A percentile compares a stretch with the other conserved stretches of the same genome.
Conservation (phyloP, 1,140 invertebrate species). For the Episyrphus balteatus region DNA sequence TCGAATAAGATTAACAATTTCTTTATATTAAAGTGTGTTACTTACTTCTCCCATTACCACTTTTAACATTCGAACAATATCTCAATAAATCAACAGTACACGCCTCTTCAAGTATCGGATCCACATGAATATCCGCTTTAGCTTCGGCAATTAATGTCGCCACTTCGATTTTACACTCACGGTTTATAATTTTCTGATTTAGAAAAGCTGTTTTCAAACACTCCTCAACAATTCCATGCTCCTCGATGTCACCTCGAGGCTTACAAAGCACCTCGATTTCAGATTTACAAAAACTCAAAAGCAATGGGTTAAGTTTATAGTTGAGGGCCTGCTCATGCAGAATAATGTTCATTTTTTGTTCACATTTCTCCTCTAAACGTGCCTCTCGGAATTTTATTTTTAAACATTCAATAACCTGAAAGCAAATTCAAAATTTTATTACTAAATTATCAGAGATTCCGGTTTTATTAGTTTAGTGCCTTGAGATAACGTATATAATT, state of each 20-base stretch:
- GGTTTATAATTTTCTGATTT: slow-evolving; percentile 57
- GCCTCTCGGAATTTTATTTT: slow-evolving; percentile 66
- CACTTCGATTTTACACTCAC: slow-evolving; percentile 67
- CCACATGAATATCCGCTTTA: slow-evolving; percentile 71
- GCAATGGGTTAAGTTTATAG: slow-evolving; percentile 72
- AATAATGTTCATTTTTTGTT: slow-evolving; percentile 67
- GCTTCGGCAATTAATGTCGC: slow-evolving; percentile 68
- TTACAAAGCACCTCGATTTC: slow-evolving; percentile 54
- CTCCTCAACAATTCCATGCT: slow-evolving; percentile 60
- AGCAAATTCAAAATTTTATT: neutral
- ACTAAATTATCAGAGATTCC: too few species aligned
- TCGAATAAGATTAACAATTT: neutral
- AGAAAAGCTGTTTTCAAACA: slow-evolving; percentile 76
- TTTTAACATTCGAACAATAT: slow-evolving; percentile 68
- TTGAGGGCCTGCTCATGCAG: slow-evolving; percentile 78
- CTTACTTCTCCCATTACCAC: slow-evolving; percentile 78
- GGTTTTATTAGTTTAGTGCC: too few species aligned
- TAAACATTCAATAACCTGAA: slow-evolving; percentile 52
- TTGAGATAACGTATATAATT: too few species aligned
- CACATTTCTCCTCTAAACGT: slow-evolving; percentile 61
- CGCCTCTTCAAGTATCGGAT: slow-evolving; percentile 65
- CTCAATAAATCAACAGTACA: slow-evolving; percentile 71
- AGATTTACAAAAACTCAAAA: slow-evolving; percentile 64
- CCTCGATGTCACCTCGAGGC: slow-evolving; percentile 39
- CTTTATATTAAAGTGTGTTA: slow-evolving; percentile 10